A percentile compares a stretch with the other conserved stretches of the same genome.
phyloP scores from a whole-genome alignment of 2,113 vertebrate genomes.

The Philantomba maxwellii region DNA sequence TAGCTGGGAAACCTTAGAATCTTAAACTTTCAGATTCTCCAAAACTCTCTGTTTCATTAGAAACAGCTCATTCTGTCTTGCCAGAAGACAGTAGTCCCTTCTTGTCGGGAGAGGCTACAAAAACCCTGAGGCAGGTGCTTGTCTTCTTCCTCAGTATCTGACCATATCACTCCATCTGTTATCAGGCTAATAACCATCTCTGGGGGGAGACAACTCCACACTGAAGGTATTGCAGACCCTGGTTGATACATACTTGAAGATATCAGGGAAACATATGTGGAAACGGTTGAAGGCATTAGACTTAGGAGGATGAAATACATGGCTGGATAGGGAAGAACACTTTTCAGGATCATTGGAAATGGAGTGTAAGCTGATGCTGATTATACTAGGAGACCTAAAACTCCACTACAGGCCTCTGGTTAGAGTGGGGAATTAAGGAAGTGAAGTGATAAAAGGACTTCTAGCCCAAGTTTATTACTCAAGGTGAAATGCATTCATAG shows the following conservation, averaged over 20 bases:
- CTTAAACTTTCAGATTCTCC: neutral
- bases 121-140: neutral
- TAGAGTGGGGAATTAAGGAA: neutral
- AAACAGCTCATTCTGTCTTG: neutral
- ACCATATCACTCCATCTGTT: neutral
- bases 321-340: neutral
- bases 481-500: neutral
- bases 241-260: neutral
- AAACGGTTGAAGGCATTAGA: neutral
- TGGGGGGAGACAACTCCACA: neutral
- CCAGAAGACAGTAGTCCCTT: neutral
- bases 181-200: neutral
- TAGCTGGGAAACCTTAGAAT: neutral
- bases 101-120: neutral
- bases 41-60: neutral
- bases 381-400: neutral
- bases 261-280: neutral
- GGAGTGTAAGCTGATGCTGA: neutral
- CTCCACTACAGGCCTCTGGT: neutral
- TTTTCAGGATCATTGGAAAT: neutral
- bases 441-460: neutral
- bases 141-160: neutral
- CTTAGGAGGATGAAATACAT: neutral
- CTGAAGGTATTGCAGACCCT: neutral
- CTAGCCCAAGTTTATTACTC: neutral